Evolutionary conservation across 2,113 vertebrate species (phyloP).

Genomic region (Boleophthalmus pectinirostris): DNA sequence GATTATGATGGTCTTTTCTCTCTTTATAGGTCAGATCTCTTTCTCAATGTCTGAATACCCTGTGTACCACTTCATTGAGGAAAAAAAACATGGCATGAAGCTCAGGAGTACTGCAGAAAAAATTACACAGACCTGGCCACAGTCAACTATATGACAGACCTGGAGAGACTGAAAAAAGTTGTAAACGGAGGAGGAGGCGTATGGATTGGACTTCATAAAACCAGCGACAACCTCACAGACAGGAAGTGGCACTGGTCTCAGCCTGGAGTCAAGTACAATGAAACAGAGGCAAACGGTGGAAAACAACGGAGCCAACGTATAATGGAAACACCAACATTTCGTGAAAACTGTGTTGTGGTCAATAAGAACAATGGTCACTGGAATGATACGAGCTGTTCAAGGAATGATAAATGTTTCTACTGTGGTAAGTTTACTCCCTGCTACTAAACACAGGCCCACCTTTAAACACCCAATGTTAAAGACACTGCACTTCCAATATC

Average conservation of each 20-base stretch:
- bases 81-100: not conserved
- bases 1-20: no score
- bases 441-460: no score
- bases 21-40: no score
- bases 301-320: accelerated
- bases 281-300: not conserved
- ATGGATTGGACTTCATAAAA: slow-evolving; percentile 43
- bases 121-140: slow-evolving; percentile 1
- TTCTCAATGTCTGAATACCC: not conserved
- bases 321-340: accelerated
- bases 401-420: no score
- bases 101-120: not conserved
- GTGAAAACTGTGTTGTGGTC: not conserved
- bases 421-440: slow-evolving; percentile 22
- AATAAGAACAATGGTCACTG: accelerated
- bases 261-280: not conserved
- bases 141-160: slow-evolving; percentile 24
- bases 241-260: slow-evolving; percentile 39
- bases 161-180: not conserved
- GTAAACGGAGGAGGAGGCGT: accelerated
- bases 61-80: not conserved
- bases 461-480: no score
- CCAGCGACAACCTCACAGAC: accelerated
- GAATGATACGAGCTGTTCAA: accelerated
- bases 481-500: no score